phyloP scores from a whole-genome alignment of 2,888 invertebrate species.

The Drosophila suboccidentalis region DNA sequence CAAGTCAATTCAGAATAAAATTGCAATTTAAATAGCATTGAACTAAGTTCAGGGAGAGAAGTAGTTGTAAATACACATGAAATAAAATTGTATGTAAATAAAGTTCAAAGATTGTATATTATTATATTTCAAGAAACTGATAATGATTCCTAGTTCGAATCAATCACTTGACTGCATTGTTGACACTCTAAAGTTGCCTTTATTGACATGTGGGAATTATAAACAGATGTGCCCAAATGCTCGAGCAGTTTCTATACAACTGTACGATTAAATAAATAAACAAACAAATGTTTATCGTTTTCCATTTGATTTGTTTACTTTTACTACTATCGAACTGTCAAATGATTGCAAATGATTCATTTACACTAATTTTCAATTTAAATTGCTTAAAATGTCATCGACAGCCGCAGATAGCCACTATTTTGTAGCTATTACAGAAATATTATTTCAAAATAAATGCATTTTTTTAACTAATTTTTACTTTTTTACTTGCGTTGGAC shows the following conservation, averaged over 20 bases:
- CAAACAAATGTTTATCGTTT: constrained; percentile 20
- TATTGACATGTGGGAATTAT: constrained; percentile 13
- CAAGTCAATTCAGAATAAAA: background rate
- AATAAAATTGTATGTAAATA: background rate
- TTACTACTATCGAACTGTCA: background rate
- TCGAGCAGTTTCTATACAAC: constrained; percentile 3
- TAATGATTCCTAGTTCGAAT: constrained; percentile 6
- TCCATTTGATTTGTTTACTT: constrained; percentile 8
- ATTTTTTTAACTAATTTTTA: constrained; percentile 26
- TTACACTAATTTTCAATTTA: background rate
- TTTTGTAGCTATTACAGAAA: background rate
- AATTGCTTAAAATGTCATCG: constrained; percentile 1
- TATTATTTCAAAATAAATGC: background rate
- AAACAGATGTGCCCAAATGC: constrained; percentile 9
- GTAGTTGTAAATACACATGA: background rate
- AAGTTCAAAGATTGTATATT: background rate
- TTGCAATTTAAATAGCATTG: background rate
- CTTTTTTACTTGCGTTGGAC: constrained; percentile 2
- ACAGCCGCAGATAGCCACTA: background rate
- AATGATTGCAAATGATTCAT: constrained; percentile 28
- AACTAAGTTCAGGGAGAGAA: background rate
- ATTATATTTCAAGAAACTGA: background rate
- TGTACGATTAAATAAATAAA: constrained; percentile 30
- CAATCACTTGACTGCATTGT: constrained; percentile 19
- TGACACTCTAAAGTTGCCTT: constrained; percentile 20